Evolutionary conservation across 2,113 vertebrate species (phyloP), one percentile per base, ranked within the genome.

Genomic region (Sapajus apella): DNA sequence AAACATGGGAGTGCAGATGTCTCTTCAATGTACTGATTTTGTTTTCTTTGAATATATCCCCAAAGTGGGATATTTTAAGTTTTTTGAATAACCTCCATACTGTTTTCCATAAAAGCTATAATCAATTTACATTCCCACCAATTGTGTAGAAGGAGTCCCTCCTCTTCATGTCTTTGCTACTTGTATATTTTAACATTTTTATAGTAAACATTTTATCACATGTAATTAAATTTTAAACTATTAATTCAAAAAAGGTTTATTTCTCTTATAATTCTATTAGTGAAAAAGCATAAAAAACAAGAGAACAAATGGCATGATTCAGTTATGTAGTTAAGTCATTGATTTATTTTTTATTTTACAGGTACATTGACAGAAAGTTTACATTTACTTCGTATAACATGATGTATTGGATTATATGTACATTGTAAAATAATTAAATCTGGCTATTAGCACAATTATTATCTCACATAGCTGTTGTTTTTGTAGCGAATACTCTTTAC

Each of bases 121-220:
- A 64, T 10, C 6, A 16, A 73, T 55, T 55, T 87, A 18, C 4
- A 55, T 72, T 73, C 9, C 35, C n/a, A 30, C 0, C 9, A 40
- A 9, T 2, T 9, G 2, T 12, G 1, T 20, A 73, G 8, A 87
- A 40, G 14, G 1, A 12, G 23, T 72, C 8, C 4, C 12, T 37
- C 68, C n/a, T 37, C 12, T 72, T 23, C n/a, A 27, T 5, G 17
- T 55, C 13, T 13, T 87, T 9, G 1, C 35, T 17, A 87, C 14
- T 20, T 1, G 17, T 30, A 27, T 70, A 8, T 52, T 68, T 70
- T 37, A 50, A 40, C 1, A 10, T 40, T 55, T 87, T 52, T 9
- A 35, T 4, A 72, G 40, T 20, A 32, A 25, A 8, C 25, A 45
- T 45, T 76, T 6, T 75, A 25, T 27, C 43, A 45, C 43, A 8